Conservation (phyloP, 2,797 vertebrate genomes). For the Heterohyrax brucei region DNA sequence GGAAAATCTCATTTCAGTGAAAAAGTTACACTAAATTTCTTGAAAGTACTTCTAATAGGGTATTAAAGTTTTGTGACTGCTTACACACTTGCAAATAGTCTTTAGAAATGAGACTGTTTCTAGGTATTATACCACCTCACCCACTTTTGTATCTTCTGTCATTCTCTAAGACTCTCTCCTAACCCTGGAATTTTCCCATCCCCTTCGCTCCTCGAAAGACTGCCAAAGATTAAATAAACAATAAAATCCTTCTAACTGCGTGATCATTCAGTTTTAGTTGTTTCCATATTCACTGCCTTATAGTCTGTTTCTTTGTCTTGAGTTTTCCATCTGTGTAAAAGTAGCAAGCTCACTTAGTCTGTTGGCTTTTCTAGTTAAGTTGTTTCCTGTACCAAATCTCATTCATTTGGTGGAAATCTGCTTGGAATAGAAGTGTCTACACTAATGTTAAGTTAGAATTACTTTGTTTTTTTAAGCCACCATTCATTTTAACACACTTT, state of each 20-base stretch:
- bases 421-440: neutral
- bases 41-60: conserved; percentile 12
- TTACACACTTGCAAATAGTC: neutral
- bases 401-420: neutral
- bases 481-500: conserved; percentile 30
- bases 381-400: conserved; percentile 61
- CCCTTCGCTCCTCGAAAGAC: conserved; percentile 59
- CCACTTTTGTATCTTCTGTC: conserved; percentile 27
- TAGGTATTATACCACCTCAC: neutral
- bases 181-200: conserved; percentile 49
- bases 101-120: conserved; percentile 21
- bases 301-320: conserved; percentile 47
- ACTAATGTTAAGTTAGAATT: neutral
- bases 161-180: conserved; percentile 42
- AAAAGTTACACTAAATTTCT: conserved; percentile 54
- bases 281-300: neutral
- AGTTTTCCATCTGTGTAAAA: conserved; percentile 57
- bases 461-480: conserved; percentile 52
- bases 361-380: conserved; percentile 51
- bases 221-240: conserved; percentile 64
- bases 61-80: conserved; percentile 54
- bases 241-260: conserved; percentile 51
- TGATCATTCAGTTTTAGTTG: conserved; percentile 8
- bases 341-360: conserved; percentile 35
- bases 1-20: neutral